Percentiles rank a stretch among this genome's conserved stretches.
Conservation (phyloP, 2,113 vertebrate genomes). For the Spheniscus mendiculus region DNA sequence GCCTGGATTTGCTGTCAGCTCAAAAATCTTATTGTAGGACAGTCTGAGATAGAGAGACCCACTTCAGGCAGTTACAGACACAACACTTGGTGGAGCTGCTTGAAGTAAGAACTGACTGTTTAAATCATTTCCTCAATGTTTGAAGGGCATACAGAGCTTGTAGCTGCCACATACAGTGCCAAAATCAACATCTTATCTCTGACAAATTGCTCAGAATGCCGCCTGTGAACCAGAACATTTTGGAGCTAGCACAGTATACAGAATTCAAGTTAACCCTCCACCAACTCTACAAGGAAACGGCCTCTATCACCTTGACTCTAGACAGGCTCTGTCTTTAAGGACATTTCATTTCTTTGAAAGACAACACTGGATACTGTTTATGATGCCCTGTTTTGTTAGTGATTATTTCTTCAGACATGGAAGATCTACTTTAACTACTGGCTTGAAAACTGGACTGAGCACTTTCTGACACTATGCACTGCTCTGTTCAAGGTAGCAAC, state of each 20-base stretch:
- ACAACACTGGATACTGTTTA: not conserved
- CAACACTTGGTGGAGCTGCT: not conserved
- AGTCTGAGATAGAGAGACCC: not conserved
- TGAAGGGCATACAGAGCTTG: not conserved
- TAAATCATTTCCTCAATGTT: not conserved
- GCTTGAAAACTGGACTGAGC: not conserved
- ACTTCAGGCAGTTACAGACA: not conserved
- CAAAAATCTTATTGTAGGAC: not conserved
- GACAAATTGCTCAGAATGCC: not conserved
- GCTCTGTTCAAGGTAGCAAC: not conserved
- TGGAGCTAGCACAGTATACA: not conserved
- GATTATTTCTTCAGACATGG: not conserved
- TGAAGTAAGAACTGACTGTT: not conserved
- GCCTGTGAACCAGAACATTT: not conserved
- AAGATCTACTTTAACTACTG: not conserved
- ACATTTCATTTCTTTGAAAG: not conserved
- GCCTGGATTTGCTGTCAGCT: not conserved
- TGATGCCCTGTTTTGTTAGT: not conserved
- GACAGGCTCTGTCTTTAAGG: not conserved
- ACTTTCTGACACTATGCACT: not conserved
- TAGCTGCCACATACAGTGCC: not conserved
- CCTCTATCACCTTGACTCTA: not conserved
- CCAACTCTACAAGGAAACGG: not conserved
- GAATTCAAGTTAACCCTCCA: not conserved
- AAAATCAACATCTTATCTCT: not conserved